Evolutionary conservation across 2,113 vertebrate genomes (phyloP).

Genomic region (Tretioscincus oriximinensis): DNA sequence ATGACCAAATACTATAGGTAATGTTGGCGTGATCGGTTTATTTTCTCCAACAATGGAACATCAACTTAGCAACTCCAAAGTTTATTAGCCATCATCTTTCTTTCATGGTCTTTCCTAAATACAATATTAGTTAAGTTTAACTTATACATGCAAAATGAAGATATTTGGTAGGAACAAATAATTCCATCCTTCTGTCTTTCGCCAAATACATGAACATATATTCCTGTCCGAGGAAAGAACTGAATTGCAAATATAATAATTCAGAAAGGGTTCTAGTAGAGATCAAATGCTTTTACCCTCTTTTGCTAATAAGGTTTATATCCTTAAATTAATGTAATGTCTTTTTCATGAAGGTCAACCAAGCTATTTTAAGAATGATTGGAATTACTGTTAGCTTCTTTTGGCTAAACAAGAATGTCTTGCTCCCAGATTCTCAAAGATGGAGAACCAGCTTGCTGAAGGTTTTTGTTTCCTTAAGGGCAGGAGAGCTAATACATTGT

Average conservation of each 20-base stretch:
- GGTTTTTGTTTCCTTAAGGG: background rate
- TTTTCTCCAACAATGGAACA: background rate
- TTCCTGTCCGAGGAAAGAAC: background rate
- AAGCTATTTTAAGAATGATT: background rate
- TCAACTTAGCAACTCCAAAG: background rate
- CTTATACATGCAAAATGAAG: background rate
- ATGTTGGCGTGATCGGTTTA: background rate
- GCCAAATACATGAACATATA: background rate
- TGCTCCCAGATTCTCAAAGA: background rate
- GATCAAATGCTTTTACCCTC: background rate
- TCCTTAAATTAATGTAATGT: background rate
- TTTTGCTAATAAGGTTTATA: background rate
- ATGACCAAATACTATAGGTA: slow-evolving; percentile 8
- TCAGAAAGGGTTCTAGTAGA: slow-evolving; percentile 9
- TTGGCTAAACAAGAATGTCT: background rate
- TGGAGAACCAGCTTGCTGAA: background rate
- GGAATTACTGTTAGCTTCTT: background rate
- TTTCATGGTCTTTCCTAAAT: background rate
- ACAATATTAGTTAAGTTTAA: background rate
- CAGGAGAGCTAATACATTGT: rapidly evolving
- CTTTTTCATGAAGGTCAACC: background rate
- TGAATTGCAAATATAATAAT: slow-evolving; percentile 8
- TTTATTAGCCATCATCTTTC: background rate
- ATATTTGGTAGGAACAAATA: rapidly evolving
- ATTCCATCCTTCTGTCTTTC: rapidly evolving